Base-by-base conservation (phyloP, 2,113 vertebrate genomes). In the Conger conger region DNA sequence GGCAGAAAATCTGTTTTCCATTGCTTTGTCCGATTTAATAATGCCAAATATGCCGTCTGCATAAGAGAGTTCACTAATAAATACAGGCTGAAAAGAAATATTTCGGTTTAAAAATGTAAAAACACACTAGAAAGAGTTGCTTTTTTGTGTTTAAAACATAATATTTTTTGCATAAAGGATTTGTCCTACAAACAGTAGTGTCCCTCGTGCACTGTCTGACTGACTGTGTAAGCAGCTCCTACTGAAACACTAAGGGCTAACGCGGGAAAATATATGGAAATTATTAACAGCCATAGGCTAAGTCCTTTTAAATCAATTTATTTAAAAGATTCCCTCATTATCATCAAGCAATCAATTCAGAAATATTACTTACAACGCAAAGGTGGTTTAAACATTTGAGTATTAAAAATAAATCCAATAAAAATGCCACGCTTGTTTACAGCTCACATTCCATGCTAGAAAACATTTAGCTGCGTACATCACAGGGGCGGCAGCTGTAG, bases 1-100 rank as follows among this genome's bases (percentile, higher is more conserved):
- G 40, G 37, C 76, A 27, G 76, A 37, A 82, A 82, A 76, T 84
- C 88, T 86, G 86, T 50, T 88, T 87, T 87, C 68, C 83, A 88
- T 88, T 88, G 77, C 42, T 82, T 17, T 82, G 79, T 79, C 81
- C 79, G 17, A 35, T 78, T 79, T 76, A 84, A 86, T 84, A 85
- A 82, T 3, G 30, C 79, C 76, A 36, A 80, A 84, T 82, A 86
- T 50, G 63, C 79, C 17, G 77, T 42, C 81, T 73, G 83, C 42
- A 83, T 83, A 85, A 76, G 27, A 17, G 15, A 54, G 60, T 86
- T 63, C 76, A 76, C 45, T 38, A 73, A 73, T 35, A 83, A 37
- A 82, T 1, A 27, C 23, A 15, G 16, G 36, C 20, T 79, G 18
- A 73, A 33, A 6, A 13, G 27, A 38, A 7, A 4, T 42, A 4